phyloP scores from a whole-genome alignment of 2,888 invertebrate genomes.

The Leistus spinibarbis region DNA sequence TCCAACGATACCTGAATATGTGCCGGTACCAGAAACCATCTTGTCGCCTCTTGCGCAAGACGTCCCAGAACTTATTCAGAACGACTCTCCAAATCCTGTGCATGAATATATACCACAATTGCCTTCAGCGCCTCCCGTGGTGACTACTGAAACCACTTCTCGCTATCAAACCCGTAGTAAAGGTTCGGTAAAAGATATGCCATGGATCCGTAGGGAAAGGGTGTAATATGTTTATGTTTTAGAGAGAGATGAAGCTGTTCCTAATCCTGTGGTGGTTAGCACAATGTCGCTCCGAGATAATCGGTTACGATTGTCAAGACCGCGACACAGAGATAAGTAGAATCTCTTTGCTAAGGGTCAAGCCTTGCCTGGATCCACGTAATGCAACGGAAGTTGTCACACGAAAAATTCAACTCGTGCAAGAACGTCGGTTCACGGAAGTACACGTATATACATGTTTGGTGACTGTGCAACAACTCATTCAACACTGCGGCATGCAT shows the following conservation, averaged over 20 bases:
- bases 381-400: not conserved
- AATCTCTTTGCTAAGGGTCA: not conserved
- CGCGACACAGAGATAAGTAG: not conserved
- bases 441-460: not conserved
- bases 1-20: too few relatives aligned
- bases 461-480: too few relatives aligned
- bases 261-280: too few relatives aligned
- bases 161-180: not conserved
- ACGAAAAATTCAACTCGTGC: not conserved
- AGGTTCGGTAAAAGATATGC: not conserved
- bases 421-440: not conserved
- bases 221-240: not conserved
- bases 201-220: not conserved
- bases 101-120: too few relatives aligned
- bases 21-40: too few relatives aligned
- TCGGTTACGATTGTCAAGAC: too few relatives aligned
- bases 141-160: too few relatives aligned
- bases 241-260: not conserved
- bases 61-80: too few relatives aligned
- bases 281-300: too few relatives aligned
- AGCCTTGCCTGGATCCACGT: not conserved
- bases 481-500: constrained; percentile 10
- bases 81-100: too few relatives aligned
- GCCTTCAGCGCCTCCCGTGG: too few relatives aligned
- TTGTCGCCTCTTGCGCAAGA: too few relatives aligned